A percentile compares a stretch with the other conserved stretches of the same genome.
phyloP scores from a whole-genome alignment of 2,113 vertebrate species.

The Mesoclemmys tuberculata region DNA sequence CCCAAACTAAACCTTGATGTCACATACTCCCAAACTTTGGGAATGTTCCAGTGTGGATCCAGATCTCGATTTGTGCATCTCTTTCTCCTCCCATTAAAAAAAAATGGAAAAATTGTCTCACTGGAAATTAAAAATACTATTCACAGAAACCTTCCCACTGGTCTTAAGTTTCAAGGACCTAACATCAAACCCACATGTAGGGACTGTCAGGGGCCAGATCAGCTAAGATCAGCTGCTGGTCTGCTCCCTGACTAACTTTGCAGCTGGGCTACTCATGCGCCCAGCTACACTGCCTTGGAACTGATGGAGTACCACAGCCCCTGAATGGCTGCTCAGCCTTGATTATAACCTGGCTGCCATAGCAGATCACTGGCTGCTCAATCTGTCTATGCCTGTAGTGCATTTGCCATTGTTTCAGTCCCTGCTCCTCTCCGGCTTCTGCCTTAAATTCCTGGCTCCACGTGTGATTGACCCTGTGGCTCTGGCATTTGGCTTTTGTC shows the following conservation, averaged over 20 bases:
- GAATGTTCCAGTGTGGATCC: not conserved
- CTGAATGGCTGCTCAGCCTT: not conserved
- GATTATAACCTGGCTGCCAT: not conserved
- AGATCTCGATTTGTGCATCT: fast-evolving
- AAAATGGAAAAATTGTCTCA: not conserved
- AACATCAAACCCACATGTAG: not conserved
- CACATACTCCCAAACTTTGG: not conserved
- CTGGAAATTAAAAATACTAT: not conserved
- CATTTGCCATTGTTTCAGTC: not conserved
- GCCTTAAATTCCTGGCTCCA: not conserved
- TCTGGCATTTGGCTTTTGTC: not conserved
- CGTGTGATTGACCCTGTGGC: not conserved
- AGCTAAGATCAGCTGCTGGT: not conserved
- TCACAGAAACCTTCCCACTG: not conserved
- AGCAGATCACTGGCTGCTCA: not conserved
- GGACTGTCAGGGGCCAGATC: not conserved
- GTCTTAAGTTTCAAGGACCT: not conserved
- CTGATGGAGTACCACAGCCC: not conserved
- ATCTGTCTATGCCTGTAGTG: not conserved
- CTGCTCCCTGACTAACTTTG: not conserved
- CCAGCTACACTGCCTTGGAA: not conserved
- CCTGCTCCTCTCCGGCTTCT: not conserved
- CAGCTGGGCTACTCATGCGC: not conserved
- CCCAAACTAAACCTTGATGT: not conserved
- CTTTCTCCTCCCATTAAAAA: not conserved